Evolutionary conservation across 2,888 invertebrate species (phyloP).

Genomic region (Chloromyia formosa): DNA sequence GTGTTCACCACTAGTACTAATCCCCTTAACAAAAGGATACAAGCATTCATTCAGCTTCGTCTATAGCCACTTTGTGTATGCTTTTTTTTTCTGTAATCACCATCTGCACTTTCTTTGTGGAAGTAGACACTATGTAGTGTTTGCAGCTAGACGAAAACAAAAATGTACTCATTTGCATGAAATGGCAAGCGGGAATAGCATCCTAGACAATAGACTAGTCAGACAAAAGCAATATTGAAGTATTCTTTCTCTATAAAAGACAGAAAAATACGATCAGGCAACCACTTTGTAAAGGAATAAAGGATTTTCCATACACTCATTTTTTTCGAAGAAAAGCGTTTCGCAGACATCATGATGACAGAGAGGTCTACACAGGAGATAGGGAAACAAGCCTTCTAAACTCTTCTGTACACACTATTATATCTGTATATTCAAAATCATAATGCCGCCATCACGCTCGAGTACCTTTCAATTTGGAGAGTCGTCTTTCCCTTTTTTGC

Average conservation of each 20-base stretch:
- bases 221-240: conserved; percentile 1
- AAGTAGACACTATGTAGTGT: too few species aligned
- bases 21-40: not conserved
- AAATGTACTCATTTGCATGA: conserved; percentile 3
- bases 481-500: conserved; percentile 11
- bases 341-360: too few species aligned
- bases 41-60: not conserved
- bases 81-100: not conserved
- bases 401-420: conserved; percentile 11
- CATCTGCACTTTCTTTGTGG: too few species aligned
- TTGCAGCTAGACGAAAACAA: too few species aligned
- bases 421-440: conserved; percentile 23
- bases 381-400: conserved; percentile 5
- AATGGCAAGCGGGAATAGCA: conserved; percentile 10
- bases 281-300: conserved; percentile 4
- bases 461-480: conserved; percentile 32
- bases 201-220: conserved; percentile 14
- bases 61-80: not conserved
- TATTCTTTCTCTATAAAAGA: conserved; percentile 5
- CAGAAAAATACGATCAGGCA: not conserved
- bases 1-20: not conserved
- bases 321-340: too few species aligned
- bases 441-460: conserved; percentile 28
- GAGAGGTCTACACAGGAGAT: too few species aligned
- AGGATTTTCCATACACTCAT: not conserved